Conservation (phyloP, 1,140 invertebrate genomes). For the Drosophila nigrodunni region DNA sequence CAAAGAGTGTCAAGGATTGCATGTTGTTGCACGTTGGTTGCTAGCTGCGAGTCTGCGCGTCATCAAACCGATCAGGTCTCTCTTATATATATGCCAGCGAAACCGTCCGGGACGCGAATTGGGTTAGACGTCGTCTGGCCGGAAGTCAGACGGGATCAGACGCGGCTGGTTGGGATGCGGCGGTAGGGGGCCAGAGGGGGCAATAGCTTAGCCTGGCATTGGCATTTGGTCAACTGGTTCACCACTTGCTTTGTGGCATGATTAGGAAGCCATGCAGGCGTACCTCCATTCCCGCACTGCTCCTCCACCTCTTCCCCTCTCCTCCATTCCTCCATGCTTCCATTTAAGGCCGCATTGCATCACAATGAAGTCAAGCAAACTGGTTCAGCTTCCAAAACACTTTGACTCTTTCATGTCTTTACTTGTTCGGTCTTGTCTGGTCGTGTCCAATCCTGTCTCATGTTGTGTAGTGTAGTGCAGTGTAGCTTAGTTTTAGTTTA, state of each 20-base stretch:
- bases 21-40: conserved; percentile 29
- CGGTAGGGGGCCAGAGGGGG: conserved; percentile 13
- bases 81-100: conserved; percentile 59
- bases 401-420: no score
- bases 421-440: no score
- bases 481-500: background rate
- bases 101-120: conserved; percentile 46
- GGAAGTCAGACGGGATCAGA: conserved; percentile 25
- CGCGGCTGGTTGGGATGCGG: conserved; percentile 12
- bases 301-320: no score
- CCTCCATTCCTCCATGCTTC: background rate
- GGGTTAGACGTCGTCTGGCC: conserved; percentile 57
- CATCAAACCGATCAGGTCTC: conserved; percentile 2
- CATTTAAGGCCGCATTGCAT: conserved; percentile 77
- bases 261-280: conserved; percentile 61
- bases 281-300: background rate
- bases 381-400: conserved; percentile 24
- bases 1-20: conserved; percentile 18
- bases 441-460: background rate
- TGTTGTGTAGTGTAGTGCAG: conserved; percentile 19
- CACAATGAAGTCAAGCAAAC: conserved; percentile 46
- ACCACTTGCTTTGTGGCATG: conserved; percentile 44
- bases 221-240: conserved; percentile 80
- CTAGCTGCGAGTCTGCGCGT: conserved; percentile 55
- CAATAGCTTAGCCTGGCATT: conserved; percentile 57